Percentiles rank a stretch among this genome's conserved stretches.
Conservation (phyloP, 2,113 vertebrate genomes). For the Podocnemis expansa region DNA sequence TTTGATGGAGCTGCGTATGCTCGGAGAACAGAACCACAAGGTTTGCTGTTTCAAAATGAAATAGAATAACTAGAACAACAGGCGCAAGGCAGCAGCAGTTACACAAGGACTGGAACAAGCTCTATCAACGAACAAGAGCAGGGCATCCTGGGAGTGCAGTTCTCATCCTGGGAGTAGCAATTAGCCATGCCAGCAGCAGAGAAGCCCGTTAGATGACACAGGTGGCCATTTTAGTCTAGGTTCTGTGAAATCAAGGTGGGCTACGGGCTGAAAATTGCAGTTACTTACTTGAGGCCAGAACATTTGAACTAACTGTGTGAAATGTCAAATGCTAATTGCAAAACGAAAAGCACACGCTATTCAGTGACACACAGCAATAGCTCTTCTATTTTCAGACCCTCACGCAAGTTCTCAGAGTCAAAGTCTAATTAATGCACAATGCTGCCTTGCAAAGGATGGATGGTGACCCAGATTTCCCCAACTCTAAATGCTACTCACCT, state of each 20-base stretch:
- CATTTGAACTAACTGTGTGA: background rate
- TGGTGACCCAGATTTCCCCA: background rate
- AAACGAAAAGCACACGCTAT: background rate
- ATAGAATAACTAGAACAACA: too few species aligned
- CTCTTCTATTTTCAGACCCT: background rate
- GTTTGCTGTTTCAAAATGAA: too few species aligned
- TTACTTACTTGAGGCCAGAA: background rate
- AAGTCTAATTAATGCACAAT: background rate
- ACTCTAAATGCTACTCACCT: accelerated
- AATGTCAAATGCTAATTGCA: background rate
- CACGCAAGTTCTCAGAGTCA: background rate
- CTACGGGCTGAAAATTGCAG: accelerated
- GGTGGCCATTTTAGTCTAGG: too few species aligned
- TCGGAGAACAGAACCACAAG: too few species aligned
- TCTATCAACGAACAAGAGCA: too few species aligned
- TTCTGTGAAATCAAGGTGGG: background rate
- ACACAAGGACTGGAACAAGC: too few species aligned
- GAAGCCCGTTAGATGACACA: too few species aligned
- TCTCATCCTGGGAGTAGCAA: too few species aligned
- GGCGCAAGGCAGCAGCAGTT: too few species aligned
- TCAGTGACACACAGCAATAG: background rate
- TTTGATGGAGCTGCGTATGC: too few species aligned
- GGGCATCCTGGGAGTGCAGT: too few species aligned
- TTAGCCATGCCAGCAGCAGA: too few species aligned
- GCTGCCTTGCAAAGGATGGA: background rate